Base-by-base conservation (phyloP, 2,113 vertebrate species). In the Plestiodon gilberti region DNA sequence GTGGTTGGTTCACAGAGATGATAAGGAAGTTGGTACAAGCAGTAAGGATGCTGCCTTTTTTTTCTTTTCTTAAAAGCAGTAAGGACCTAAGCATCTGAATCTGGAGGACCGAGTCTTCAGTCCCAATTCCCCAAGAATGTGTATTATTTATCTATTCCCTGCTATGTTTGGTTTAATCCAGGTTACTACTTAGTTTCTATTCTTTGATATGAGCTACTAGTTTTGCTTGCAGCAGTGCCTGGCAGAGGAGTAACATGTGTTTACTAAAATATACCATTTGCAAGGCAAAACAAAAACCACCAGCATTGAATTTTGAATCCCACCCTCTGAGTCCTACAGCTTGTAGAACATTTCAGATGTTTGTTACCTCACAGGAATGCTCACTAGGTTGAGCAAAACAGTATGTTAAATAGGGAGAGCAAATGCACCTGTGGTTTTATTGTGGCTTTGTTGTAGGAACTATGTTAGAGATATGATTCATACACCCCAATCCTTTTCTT, bases 211-310 rank as follows among this genome's bases (percentile, higher is more conserved):
- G 65, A 59, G 55, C 59, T 78, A 17, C 57, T 67, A 78, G 25
- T 70, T 85, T 78, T 69, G 40, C n/a, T 62, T 59, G 25, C 76
- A 57, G 15, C 38, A 20, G 11, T 78, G 48, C 20, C 33, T 74
- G 33, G 52, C 35, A 75, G 30, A 75, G 15, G n/a, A 28, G 7
- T 61, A 33, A n/a, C 22, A 48, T 15, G 43, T 23, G 15, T 48
- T 77, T 38, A 69, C 67, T 67, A 85, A 69, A 78, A 78, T 48
- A 78, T 69, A 55, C 55, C 17, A 78, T 78, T 85, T 57, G n/a
- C n/a, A 30, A 78, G 23, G 52, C 57, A 14, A 17, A 57, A 57
- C 55, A 57, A 55, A 55, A 76, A 43, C 14, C 23, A 77, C 59
- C 1, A 0, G 7, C 6, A 74, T 20, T 38, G 2, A n/a, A 6